These are phyloP conservation scores for Dicentrarchus labrax DNA, from an alignment of 2,113 vertebrate species.

Conservation along the genomic window DNA sequence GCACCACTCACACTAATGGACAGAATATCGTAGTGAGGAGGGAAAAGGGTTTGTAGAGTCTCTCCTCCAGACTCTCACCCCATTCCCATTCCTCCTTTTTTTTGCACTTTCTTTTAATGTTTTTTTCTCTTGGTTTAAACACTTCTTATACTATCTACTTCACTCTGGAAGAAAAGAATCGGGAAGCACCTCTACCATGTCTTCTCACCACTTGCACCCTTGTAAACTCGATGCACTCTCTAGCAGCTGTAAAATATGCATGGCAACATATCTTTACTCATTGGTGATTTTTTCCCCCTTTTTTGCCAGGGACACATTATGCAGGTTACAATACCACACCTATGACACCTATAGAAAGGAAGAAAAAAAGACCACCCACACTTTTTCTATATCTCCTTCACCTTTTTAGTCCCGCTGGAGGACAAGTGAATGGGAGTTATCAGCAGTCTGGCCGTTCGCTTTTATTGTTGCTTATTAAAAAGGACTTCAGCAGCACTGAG, in stretches of 20 bases:
- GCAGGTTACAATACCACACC: conserved; percentile 47
- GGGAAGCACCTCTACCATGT: conserved; percentile 25
- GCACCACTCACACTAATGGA: conserved; percentile 78
- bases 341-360: conserved; percentile 55
- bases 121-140: conserved; percentile 13
- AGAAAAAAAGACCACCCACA: conserved; percentile 24
- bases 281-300: not conserved
- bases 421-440: conserved; percentile 48
- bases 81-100: conserved; percentile 43
- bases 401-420: conserved; percentile 45
- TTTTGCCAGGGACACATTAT: conserved; percentile 49
- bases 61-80: conserved; percentile 26
- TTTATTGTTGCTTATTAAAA: conserved; percentile 72
- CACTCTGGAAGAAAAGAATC: conserved; percentile 1
- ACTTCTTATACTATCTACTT: conserved; percentile 25
- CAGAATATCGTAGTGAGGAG: conserved; percentile 48
- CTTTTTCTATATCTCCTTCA: conserved; percentile 51
- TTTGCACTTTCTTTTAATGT: conserved; percentile 43
- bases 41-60: conserved; percentile 37
- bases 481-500: conserved; percentile 17
- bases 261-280: conserved; percentile 64
- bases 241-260: conserved; percentile 77
- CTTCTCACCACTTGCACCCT: conserved; percentile 54
- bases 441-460: conserved; percentile 48
- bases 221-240: conserved; percentile 61